Base-by-base conservation (phyloP, 2,797 vertebrate species). In the Aeoliscus strigatus region DNA sequence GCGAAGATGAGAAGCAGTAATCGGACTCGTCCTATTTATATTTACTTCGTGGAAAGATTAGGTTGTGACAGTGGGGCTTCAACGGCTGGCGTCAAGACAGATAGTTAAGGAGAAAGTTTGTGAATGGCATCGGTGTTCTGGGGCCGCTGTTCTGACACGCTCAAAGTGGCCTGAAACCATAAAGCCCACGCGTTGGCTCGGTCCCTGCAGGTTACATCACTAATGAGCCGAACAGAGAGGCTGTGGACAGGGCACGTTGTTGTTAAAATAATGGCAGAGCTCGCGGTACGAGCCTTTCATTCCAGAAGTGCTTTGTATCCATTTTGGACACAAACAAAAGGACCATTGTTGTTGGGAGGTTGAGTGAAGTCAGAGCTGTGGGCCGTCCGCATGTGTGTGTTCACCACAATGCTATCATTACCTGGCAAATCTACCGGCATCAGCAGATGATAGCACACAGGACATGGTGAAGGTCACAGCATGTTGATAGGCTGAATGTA, bases 381-480 rank as follows among this genome's bases (percentile, higher is more conserved):
- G 51, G 29, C 32, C 34, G 38, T 25, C 36, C 15, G 18, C 18
- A 4, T 16, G 34, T 30, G 42, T 15, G 6, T 33, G 48, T 53
- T 52, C 9, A 11, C 52, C 43, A 61, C 58, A 42, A 29, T 50
- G 46, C 35, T 31, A 21, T 58, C 48, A 45, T 74, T 70, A 80
- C 73, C 60, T 81, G 66, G 34, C 38, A 34, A 60, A 75, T 67
- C 29, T 39, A 39, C 18, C 8, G 3, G 53, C 61, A 56, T 79
- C 72, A 67, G 67, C 73, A 72, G 51, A 72, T 59, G 58, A 74
- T 14, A 11, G 35, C 66, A 44, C 31, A 60, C 71, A 77, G 71
- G 71, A 44, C 54, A 27, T 9, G 37, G 39, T 77, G 74, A 85
- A 85, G 80, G 80, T 83, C 73, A 63, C 4, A 46, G 64, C 60